A percentile compares a stretch with the other conserved stretches of the same genome.
Conservation (phyloP, 2,113 vertebrate species). For the Megaceryle maxima region DNA sequence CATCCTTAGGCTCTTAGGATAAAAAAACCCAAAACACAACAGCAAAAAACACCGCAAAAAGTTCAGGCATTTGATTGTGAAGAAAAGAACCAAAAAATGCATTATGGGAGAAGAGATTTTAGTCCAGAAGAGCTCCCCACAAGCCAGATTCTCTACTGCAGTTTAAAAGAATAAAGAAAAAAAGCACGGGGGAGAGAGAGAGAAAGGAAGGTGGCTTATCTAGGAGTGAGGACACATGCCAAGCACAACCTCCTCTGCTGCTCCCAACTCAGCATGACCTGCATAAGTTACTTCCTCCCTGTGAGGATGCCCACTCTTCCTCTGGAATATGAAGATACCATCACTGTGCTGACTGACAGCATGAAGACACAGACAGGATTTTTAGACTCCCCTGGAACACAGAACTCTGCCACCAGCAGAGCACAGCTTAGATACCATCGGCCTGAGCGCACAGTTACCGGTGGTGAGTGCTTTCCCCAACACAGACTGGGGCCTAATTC, state of each 20-base stretch:
- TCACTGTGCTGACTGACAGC: neutral
- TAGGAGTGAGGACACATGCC: neutral
- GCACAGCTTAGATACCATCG: fast-evolving
- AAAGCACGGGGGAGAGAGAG: neutral
- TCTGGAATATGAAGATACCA: fast-evolving
- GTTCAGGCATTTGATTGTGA: neutral
- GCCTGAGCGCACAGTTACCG: fast-evolving
- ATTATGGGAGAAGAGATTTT: neutral
- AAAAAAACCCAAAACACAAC: neutral
- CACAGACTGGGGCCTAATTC: neutral
- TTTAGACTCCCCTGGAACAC: fast-evolving
- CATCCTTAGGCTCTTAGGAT: neutral
- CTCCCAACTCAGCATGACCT: neutral
- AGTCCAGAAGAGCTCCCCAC: neutral
- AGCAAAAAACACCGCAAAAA: neutral
- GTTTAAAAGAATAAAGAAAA: neutral
- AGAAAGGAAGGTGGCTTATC: neutral
- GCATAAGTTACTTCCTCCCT: no score
- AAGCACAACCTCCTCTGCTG: neutral
- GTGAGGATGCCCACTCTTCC: neutral
- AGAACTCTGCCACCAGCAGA: neutral
- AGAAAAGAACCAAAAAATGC: neutral
- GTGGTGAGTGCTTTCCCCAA: neutral
- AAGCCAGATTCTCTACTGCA: neutral
- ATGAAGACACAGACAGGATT: neutral